Evolutionary conservation across 2,797 vertebrate genomes (phyloP), one percentile per base, ranked within the genome.

Genomic region (Ctenopoma multispine): DNA sequence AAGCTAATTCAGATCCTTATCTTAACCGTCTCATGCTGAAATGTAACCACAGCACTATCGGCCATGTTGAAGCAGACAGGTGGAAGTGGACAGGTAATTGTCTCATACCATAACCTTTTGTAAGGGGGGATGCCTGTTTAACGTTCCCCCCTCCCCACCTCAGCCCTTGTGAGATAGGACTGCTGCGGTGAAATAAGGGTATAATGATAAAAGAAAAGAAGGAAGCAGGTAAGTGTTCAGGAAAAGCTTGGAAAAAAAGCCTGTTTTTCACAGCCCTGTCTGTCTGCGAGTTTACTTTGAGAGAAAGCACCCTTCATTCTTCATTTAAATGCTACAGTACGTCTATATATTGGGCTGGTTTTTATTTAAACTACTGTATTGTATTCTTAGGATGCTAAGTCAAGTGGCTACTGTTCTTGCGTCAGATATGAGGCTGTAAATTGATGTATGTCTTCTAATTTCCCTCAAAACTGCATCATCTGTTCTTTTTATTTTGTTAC

Each of bases 1-100:
- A 83, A 92, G 89, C 92, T 92, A 89, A 92, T 93, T 93, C 85
- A 87, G 93, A 95, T 94, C 84, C 86, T 92, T 93, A 94, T 95
- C 93, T 75, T 79, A 79, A 88, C 81, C 85, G 88, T 91, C 92
- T 90, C 82, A 88, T 75, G 68, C 72, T 48, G 83, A 74, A 81
- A 78, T 81, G 84, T 84, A 87, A 82, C 85, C 82, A 77, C 79
- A 73, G 79, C 67, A 62, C 86, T 82, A 85, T 91, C 87, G 74
- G 47, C 79, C 75, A 82, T 85, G 84, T 82, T 82, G 85, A 82
- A 87, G 75, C 68, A 82, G 90, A 83, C 90, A 89, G 87, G 76
- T 80, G 88, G 79, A 89, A 85, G 87, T 84, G 85, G 89, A 74
- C 17, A 10, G 62, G 82, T 85, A 92, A 89, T 89, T 85, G 90